Base-by-base conservation (phyloP, 2,797 vertebrate species). In the Rallus crepitans region DNA sequence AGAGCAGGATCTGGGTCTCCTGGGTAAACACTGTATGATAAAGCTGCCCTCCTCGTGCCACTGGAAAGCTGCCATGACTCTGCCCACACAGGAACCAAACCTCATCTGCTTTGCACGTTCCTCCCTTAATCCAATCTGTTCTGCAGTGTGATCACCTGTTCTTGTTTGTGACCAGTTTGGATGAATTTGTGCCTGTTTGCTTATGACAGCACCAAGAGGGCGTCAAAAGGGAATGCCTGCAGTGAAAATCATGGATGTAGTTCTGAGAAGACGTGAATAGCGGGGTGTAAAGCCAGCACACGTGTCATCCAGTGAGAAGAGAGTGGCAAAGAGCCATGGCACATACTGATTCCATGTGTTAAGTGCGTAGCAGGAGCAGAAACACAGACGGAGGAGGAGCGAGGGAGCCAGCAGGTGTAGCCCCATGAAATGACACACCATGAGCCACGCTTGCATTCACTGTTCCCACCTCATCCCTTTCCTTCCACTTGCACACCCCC, bases 191-290 rank as follows among this genome's bases (percentile, higher is more conserved):
- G 45, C 14, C 39, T 91, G 48, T 20, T 69, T 25, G 65, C 37
- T 78, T 39, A 11, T 59, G 76, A 33, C 59, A 79, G 90, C 92
- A 60, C 47, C 71, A 6, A 4, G 70, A 40, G 77, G 68, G 52
- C 59, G 80, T 25, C 70, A 25, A 18, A 7, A 45, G 71, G 70
- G 63, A 93, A 60, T 87, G 90, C 75, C 86, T 68, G 71, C 81
- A 35, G 48, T 7, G 83, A 40, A 87, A 87, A 70, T 66, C 78
- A n/a, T 0, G 56, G 81, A 7, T 69, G 47, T 16, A 9, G 37
- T 21, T 90, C 73, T 6, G 4, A 76, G 75, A 47, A 71, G 83
- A 60, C 4, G 5, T 0, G 3, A 35, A 15, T 12, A 63, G 61
- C 0, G 55, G 33, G 65, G 48, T 81, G 53, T 14, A 45, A 47